Base-by-base conservation (phyloP, 37 sponge, comb jelly and placozoan genomes). In the Lycopodina hypogea region DNA sequence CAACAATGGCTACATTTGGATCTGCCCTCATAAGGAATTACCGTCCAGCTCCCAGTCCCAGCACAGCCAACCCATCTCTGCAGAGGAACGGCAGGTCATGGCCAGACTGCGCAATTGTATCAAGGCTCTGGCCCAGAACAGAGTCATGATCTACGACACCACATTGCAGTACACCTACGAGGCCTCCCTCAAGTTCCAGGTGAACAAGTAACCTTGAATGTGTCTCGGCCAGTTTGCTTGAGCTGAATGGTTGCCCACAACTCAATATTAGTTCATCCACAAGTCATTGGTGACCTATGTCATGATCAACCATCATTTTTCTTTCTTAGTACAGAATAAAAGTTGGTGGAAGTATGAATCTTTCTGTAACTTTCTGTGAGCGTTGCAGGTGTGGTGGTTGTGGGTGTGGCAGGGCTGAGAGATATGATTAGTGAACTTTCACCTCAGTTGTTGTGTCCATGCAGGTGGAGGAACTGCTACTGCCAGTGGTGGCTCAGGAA, bases 1-100 rank as follows among this genome's bases (percentile, higher is more conserved):
- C 8, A 95, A 96, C 83, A 98, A 98, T 83, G 99, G 99, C 33
- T 98, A 79, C 62, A 50, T 95, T 7, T 98, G 99, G 99, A 86
- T 98, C 69, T 86, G 94, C 30, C 88, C 96, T 28, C 78, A 72
- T 11, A 80, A 83, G 69, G 55, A 50, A 32, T 33, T 32, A 26
- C 42, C 39, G 1, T 33, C 61, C 2, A 76, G 19, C 14, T 32
- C 34, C 15, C 37, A 55, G 57, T 17, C 18, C 19, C 35, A 36
- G 18, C 17, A 9, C 2, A 41, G 2, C 71, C n/a, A 35, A 9
- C 23, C 74, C 15, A 69, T 92, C 14, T 81, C 91, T 7, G 40
- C 65, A 62, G 93, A 90, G 64, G 86, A 84, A 63, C 79, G 98
- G n/a, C 89, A 93, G 81, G 89, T 86, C 23, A 93, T 98, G 38